Evolutionary conservation across 2,888 invertebrate genomes (phyloP), one percentile per base, ranked within the genome.

Genomic region (Argyresthia goedartella): DNA sequence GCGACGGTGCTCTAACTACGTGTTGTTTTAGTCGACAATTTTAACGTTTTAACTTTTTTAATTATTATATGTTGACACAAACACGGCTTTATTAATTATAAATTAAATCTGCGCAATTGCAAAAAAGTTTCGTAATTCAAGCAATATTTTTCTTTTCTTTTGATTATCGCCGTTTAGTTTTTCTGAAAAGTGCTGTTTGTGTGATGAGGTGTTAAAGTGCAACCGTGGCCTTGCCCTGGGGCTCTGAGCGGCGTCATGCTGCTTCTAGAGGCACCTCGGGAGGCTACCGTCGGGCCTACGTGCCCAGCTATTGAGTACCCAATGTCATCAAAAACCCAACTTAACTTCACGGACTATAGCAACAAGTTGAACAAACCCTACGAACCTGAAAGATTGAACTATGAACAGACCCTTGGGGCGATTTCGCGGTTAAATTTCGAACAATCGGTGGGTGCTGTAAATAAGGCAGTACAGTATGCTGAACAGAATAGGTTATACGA

Each of bases 181-280:
- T 39, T 39, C 8, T n/a, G 10, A 39, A 39, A 46, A 46, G 46
- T 46, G 25, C 25, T 43, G 9, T 47, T 25, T 61, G 67, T 66
- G 69, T 67, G 63, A 79, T 76, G 79, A 69, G 67, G 67, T 73
- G 70, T 69, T 76, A 59, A 62, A 58, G 69, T 71, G 70, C 62
- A 33, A 11, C 11, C 8, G n/a, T 46, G n/a, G 25, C 25, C 46
- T 15, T 33, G 16, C 25, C 25, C 11, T 15, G n/a, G 16, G n/a
- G 25, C 25, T 25, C n/a, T 33, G 11, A 46, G 11, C 50, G 50
- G 50, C 66, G 65, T 67, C 78, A 93, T 93, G 93, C 92, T 93
- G 78, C 89, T 93, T 72, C 92, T 92, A 81, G 91, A 92, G 89
- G 85, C 91, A 69, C 90, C 90, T 67, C 90, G 90, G 75, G 93